phyloP scores from a whole-genome alignment of 1,140 invertebrate species.

The Drosophila azteca region DNA sequence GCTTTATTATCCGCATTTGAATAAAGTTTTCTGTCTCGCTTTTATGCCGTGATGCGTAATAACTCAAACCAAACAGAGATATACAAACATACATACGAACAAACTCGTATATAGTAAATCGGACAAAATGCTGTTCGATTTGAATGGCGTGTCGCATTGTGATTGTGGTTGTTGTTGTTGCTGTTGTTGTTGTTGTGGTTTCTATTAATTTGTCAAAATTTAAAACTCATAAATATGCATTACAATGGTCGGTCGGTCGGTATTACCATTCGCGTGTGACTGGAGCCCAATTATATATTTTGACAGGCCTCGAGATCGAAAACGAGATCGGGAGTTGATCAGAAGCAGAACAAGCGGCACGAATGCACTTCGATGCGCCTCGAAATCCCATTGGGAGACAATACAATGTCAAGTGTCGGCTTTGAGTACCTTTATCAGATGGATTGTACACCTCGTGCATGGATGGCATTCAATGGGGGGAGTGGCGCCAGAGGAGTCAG shows the following conservation, averaged over 20 bases:
- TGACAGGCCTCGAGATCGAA: constrained; percentile 52
- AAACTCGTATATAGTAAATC: constrained; percentile 5
- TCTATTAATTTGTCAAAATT: constrained; percentile 78
- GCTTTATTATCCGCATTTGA: constrained; percentile 74
- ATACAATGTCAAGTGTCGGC: constrained; percentile 31
- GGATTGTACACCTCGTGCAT: not conserved
- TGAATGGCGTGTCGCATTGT: constrained; percentile 58
- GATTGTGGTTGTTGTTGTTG: constrained; percentile 37
- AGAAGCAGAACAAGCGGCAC: constrained; percentile 56
- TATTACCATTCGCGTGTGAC: constrained; percentile 21
- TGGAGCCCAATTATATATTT: constrained; percentile 60
- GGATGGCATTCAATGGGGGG: not conserved
- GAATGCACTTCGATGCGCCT: constrained; percentile 63
- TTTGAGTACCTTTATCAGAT: constrained; percentile 2
- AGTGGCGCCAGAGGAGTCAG: constrained; percentile 18
- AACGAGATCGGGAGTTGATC: constrained; percentile 11
- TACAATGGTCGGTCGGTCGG: constrained; percentile 36
- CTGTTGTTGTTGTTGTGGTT: constrained; percentile 22
- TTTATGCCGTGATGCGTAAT: constrained; percentile 48
- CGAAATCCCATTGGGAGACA: constrained; percentile 6
- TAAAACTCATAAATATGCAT: constrained; percentile 68
- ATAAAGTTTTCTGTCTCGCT: constrained; percentile 47
- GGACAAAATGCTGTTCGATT: constrained; percentile 57
- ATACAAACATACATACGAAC: constrained; percentile 8
- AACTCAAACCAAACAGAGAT: constrained; percentile 7